Evolutionary conservation across 2,113 vertebrate species (phyloP).

Genomic region (Proteles cristata): DNA sequence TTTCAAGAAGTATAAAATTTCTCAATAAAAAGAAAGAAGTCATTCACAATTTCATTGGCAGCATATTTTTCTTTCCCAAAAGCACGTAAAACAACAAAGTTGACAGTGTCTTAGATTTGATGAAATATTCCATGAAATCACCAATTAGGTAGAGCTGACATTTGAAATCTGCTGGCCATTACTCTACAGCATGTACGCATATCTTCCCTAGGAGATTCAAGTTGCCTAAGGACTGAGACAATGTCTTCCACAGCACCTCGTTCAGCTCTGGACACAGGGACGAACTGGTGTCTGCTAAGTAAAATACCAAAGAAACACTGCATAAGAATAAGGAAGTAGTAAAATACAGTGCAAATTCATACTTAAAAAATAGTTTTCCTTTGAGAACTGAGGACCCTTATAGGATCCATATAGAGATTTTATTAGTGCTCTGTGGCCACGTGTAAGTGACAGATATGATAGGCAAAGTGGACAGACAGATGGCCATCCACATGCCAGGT

Average conservation of each 20-base stretch:
- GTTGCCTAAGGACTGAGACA: neutral
- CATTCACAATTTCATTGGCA: neutral
- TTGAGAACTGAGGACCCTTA: neutral
- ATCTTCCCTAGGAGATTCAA: neutral
- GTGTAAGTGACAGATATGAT: neutral
- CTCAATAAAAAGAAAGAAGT: neutral
- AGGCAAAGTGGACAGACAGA: neutral
- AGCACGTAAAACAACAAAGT: neutral
- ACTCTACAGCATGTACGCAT: neutral
- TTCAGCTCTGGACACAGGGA: neutral
- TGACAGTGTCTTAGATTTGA: neutral
- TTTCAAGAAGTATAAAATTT: slow-evolving; percentile 17
- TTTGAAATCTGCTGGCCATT: neutral
- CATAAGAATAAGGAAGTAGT: neutral
- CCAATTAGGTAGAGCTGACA: neutral
- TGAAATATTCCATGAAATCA: neutral
- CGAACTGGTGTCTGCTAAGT: neutral
- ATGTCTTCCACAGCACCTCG: neutral
- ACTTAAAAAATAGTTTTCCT: neutral
- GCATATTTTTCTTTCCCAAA: neutral
- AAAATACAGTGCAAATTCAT: neutral
- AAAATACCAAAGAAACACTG: neutral
- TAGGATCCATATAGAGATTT: neutral
- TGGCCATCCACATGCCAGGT: neutral
- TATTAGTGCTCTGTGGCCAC: neutral